Evolutionary conservation across 2,888 invertebrate species (phyloP).

Genomic region (Oeneis ivallda): DNA sequence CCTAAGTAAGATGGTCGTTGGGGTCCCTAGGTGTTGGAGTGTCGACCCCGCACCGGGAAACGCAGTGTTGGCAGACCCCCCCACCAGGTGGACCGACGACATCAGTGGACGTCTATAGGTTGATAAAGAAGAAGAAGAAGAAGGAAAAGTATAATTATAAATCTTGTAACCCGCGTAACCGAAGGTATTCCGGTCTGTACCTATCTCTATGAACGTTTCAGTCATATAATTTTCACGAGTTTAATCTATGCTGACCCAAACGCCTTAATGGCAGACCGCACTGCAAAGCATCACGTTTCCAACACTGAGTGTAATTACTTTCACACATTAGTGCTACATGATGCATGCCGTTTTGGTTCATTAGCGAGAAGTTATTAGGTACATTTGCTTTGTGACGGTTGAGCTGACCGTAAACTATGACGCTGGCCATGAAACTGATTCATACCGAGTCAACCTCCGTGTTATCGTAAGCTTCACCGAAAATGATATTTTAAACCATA

Average conservation of each 20-base stretch:
- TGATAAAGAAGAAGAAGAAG: no score
- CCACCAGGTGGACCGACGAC: no score
- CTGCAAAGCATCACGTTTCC: neutral
- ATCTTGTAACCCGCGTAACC: neutral
- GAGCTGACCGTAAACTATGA: neutral
- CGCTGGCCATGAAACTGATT: neutral
- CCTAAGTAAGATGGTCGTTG: no score
- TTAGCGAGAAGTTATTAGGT: neutral
- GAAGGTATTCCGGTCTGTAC: no score
- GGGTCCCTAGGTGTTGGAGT: no score
- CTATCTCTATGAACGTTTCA: neutral
- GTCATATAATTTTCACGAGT: slow-evolving; percentile 1
- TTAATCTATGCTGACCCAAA: slow-evolving; percentile 9
- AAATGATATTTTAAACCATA: no score
- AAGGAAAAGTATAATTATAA: no score
- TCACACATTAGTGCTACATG: slow-evolving; percentile 12
- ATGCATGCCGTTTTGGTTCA: neutral
- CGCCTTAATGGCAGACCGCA: slow-evolving; percentile 2
- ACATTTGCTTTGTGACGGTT: neutral
- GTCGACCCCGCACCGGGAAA: no score
- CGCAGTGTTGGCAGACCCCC: no score
- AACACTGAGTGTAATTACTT: slow-evolving; percentile 6
- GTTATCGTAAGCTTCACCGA: no score
- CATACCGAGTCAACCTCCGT: no score
- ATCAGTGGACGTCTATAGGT: no score